Evolutionary conservation across 2,888 invertebrate genomes (phyloP).

Genomic region (Thera obeliscata): DNA sequence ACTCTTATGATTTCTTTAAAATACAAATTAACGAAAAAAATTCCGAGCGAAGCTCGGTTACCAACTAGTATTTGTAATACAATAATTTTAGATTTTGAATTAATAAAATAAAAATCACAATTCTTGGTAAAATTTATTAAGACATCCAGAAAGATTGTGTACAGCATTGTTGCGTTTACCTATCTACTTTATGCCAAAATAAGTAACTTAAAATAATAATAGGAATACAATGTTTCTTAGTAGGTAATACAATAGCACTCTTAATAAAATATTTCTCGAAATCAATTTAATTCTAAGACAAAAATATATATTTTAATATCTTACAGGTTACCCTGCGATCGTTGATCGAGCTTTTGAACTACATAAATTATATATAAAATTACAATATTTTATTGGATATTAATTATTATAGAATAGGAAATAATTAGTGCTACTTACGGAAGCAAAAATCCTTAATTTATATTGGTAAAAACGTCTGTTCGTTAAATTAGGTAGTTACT

Average conservation of each 20-base stretch:
- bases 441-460: slow-evolving; percentile 11
- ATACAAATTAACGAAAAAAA: too few relatives aligned
- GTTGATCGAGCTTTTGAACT: slow-evolving; percentile 36
- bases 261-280: slow-evolving; percentile 21
- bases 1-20: too few relatives aligned
- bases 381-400: slow-evolving; percentile 10
- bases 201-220: slow-evolving; percentile 37
- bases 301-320: slow-evolving; percentile 33
- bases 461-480: neutral
- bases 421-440: slow-evolving; percentile 15
- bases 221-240: slow-evolving; percentile 37
- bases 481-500: neutral
- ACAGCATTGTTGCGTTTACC: slow-evolving; percentile 34
- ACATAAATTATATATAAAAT: slow-evolving; percentile 18
- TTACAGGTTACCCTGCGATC: slow-evolving; percentile 43
- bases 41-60: too few relatives aligned
- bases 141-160: slow-evolving; percentile 18
- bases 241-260: slow-evolving; percentile 36
- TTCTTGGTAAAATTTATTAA: slow-evolving; percentile 34
- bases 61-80: too few relatives aligned
- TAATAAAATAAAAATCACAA: neutral
- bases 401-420: slow-evolving; percentile 1
- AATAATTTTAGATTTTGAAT: neutral
- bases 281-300: slow-evolving; percentile 25
- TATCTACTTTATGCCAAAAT: slow-evolving; percentile 26